phyloP scores from a whole-genome alignment of 2,797 vertebrate genomes.

The Catamblyrhynchus diadema region DNA sequence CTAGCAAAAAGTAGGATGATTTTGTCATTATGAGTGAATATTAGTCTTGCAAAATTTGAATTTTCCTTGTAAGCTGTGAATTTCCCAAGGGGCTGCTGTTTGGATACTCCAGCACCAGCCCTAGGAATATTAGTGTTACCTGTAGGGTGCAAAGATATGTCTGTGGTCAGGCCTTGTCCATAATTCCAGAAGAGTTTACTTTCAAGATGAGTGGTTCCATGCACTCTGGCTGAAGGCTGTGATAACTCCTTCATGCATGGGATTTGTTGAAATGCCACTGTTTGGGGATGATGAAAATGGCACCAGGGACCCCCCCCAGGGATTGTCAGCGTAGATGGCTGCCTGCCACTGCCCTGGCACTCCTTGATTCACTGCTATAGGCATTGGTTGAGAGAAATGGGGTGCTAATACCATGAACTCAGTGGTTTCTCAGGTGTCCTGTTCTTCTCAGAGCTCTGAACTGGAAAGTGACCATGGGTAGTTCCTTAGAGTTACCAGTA shows the following conservation, averaged over 20 bases:
- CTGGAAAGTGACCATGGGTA: background rate
- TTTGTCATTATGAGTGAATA: background rate
- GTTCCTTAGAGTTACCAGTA: background rate
- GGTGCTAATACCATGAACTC: background rate
- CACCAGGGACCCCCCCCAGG: rapidly evolving
- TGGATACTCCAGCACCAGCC: background rate
- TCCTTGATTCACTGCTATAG: background rate
- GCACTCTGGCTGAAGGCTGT: background rate
- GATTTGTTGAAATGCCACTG: background rate
- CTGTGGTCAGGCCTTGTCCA: background rate
- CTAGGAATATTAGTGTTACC: background rate
- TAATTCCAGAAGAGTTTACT: background rate
- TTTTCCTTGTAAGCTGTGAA: background rate
- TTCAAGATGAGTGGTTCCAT: background rate
- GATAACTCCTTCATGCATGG: background rate
- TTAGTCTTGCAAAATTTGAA: background rate
- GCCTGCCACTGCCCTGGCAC: background rate
- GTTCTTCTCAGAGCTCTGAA: background rate
- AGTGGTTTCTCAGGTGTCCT: background rate
- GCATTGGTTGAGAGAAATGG: background rate
- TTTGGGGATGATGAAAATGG: background rate
- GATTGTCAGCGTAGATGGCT: background rate
- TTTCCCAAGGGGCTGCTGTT: background rate
- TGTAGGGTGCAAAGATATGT: background rate
- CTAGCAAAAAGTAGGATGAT: background rate